A percentile compares a stretch with the other conserved stretches of the same genome.
Evolutionary conservation across 2,888 invertebrate species (phyloP).

Genomic region (Oscheius sp.): DNA sequence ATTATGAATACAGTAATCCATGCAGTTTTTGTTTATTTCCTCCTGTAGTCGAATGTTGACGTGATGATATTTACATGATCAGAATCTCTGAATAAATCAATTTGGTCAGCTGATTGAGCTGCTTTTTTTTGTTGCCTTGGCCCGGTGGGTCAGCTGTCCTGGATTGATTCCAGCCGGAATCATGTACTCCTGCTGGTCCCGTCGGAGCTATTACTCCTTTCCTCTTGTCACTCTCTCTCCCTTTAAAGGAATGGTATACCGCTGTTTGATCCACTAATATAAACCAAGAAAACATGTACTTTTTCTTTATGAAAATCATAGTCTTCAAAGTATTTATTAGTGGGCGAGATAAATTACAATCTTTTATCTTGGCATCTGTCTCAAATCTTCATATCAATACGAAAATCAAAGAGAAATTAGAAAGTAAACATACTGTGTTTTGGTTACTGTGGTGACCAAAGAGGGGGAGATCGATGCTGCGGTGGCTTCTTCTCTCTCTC

Average conservation of each 20-base stretch:
- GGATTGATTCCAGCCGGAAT: conserved; percentile 25
- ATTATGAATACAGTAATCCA: no score
- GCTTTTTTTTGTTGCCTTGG: background rate
- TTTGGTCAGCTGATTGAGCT: conserved; percentile 19
- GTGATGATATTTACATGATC: background rate
- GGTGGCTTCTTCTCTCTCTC: background rate
- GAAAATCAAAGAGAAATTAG: background rate
- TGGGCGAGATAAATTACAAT: no score
- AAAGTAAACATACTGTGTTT: background rate
- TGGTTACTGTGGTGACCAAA: conserved; percentile 21
- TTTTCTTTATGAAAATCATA: background rate
- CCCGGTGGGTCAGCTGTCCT: conserved; percentile 19
- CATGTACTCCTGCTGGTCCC: conserved; percentile 14
- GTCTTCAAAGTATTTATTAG: background rate
- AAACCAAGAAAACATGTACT: background rate
- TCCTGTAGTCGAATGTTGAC: no score
- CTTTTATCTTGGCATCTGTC: no score
- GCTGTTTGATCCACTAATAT: background rate
- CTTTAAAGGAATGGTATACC: background rate
- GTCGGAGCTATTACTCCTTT: conserved; percentile 12
- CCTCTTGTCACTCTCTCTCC: background rate
- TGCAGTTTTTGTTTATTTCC: no score
- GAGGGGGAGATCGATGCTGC: conserved; percentile 20
- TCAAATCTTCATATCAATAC: no score
- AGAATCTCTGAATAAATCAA: conserved; percentile 1